phyloP scores from a whole-genome alignment of 1,140 invertebrate genomes.

The Scylla paramamosain region DNA sequence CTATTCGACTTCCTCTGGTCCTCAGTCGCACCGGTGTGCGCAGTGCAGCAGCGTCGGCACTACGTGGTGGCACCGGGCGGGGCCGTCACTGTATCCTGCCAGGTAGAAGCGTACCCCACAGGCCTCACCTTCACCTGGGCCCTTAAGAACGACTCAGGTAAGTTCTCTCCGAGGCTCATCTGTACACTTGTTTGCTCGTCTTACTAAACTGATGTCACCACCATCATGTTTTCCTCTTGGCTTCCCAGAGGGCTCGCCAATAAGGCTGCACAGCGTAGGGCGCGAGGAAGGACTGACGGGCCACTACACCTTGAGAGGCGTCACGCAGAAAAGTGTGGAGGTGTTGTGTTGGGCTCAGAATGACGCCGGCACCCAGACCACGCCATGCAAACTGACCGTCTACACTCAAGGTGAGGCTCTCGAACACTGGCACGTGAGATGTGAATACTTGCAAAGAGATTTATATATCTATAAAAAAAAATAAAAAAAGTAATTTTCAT shows the following conservation, averaged over 20 bases:
- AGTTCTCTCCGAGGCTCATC: neutral
- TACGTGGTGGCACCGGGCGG: slow-evolving; percentile 30
- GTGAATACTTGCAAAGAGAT: no score
- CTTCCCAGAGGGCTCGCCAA: neutral
- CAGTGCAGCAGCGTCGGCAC: neutral
- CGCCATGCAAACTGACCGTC: slow-evolving; percentile 33
- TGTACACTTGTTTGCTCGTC: neutral
- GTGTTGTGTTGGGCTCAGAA: slow-evolving; percentile 47
- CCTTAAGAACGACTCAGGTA: slow-evolving; percentile 17
- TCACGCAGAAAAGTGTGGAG: slow-evolving; percentile 36
- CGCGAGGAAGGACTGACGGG: slow-evolving; percentile 47
- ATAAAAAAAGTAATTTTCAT: no score
- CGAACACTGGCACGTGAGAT: no score
- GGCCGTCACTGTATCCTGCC: slow-evolving; percentile 2
- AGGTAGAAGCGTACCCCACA: slow-evolving; percentile 34
- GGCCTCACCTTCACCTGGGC: slow-evolving; percentile 55
- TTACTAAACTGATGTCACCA: neutral
- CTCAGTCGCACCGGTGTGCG: slow-evolving; percentile 51
- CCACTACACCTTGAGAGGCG: slow-evolving; percentile 33
- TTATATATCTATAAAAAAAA: no score
- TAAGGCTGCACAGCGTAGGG: slow-evolving; percentile 40
- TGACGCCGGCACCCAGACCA: neutral
- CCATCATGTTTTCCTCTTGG: neutral
- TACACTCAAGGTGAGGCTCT: neutral
- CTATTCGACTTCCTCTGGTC: neutral